Evolutionary conservation across 2,888 invertebrate species (phyloP).

Genomic region (Diarsia mendica): DNA sequence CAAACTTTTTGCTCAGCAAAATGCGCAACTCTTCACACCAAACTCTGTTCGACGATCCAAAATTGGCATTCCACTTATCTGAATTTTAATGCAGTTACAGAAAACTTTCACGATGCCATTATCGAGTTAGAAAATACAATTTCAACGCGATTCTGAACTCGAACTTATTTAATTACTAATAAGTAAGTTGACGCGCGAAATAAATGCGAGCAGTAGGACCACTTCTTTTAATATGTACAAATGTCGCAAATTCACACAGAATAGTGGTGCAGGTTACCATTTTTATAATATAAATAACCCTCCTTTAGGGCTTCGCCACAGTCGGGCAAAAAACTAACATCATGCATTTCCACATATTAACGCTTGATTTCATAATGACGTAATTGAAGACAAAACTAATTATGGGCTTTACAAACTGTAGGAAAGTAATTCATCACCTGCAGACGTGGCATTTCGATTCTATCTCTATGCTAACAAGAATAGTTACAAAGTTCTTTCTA

Average conservation of each 20-base stretch:
- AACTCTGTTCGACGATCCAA: constrained; percentile 13
- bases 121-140: constrained; percentile 63
- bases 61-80: constrained; percentile 46
- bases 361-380: background rate
- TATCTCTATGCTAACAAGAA: too few species aligned
- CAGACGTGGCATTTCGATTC: too few species aligned
- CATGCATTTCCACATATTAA: background rate
- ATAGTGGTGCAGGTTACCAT: background rate
- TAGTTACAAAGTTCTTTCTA: too few species aligned
- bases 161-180: constrained; percentile 67
- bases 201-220: constrained; percentile 24
- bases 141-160: constrained; percentile 48
- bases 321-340: background rate
- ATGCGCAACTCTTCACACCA: background rate
- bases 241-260: background rate
- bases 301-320: too few species aligned
- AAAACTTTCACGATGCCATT: constrained; percentile 59
- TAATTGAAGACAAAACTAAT: background rate
- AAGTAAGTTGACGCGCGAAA: constrained; percentile 28
- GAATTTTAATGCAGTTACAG: constrained; percentile 60
- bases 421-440: background rate
- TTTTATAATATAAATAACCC: background rate
- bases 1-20: background rate
- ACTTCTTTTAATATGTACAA: constrained; percentile 1
- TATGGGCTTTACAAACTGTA: background rate